These are phyloP conservation scores for Dipodomys ordii DNA, from an alignment of 2,113 vertebrate species.

Conservation along the genomic window DNA sequence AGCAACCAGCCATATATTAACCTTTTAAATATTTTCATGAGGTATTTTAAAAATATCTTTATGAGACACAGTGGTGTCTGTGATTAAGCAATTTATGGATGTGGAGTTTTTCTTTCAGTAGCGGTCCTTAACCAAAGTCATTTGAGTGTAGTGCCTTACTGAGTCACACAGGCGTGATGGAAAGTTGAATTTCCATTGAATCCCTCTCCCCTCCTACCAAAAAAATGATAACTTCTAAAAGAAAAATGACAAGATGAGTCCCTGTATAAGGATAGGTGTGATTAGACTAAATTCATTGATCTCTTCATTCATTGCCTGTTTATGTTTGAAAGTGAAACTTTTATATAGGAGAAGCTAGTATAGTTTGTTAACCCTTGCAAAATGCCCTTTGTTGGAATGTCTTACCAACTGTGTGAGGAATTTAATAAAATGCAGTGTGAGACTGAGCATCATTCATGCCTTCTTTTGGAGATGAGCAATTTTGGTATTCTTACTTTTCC, in stretches of 20 bases:
- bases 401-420: not conserved
- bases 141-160: not conserved
- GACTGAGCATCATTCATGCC: not conserved
- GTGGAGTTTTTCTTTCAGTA: not conserved
- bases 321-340: not conserved
- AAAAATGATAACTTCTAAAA: not conserved
- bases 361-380: no score
- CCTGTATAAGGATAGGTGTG: not conserved
- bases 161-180: not conserved
- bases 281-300: not conserved
- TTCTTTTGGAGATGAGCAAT: not conserved
- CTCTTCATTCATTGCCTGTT: not conserved
- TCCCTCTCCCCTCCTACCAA: not conserved
- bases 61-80: not conserved
- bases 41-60: not conserved
- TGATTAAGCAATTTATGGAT: not conserved
- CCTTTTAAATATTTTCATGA: not conserved
- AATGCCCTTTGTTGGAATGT: not conserved
- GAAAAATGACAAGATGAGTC: not conserved
- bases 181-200: constrained; percentile 15
- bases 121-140: not conserved
- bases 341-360: not conserved
- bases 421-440: not conserved
- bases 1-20: no score
- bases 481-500: not conserved